Evolutionary conservation across 2,888 invertebrate genomes (phyloP).

Genomic region (Gymnosoma rotundatum): DNA sequence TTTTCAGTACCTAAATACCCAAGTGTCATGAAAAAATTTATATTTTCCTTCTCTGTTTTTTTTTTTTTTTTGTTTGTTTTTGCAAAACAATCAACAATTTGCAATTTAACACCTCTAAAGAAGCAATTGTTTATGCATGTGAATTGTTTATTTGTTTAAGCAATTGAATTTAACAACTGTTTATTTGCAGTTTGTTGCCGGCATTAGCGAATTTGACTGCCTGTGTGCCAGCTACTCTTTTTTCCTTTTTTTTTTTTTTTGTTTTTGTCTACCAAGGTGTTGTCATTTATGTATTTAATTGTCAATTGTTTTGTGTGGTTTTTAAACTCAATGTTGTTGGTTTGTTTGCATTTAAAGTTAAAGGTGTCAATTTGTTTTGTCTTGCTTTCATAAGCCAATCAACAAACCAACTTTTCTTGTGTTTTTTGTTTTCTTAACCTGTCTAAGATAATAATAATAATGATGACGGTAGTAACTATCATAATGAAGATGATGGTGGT

Average conservation of each 20-base stretch:
- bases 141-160: slow-evolving; percentile 46
- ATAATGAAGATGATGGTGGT: neutral
- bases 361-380: slow-evolving; percentile 68
- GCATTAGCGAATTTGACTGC: neutral
- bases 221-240: neutral
- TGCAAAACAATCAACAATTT: slow-evolving; percentile 41
- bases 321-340: slow-evolving; percentile 37
- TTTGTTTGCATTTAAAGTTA: slow-evolving; percentile 56
- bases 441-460: slow-evolving; percentile 27
- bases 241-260: neutral
- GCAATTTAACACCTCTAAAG: slow-evolving; percentile 50
- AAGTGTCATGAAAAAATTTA: slow-evolving; percentile 46
- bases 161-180: slow-evolving; percentile 59
- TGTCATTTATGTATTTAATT: slow-evolving; percentile 67
- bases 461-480: slow-evolving; percentile 1
- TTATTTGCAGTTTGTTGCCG: slow-evolving; percentile 35
- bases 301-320: slow-evolving; percentile 59
- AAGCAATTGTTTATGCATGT: slow-evolving; percentile 28
- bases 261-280: slow-evolving; percentile 27
- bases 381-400: slow-evolving; percentile 24
- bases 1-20: slow-evolving; percentile 20
- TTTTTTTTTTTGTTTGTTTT: neutral
- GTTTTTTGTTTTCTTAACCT: slow-evolving; percentile 3
- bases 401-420: slow-evolving; percentile 20
- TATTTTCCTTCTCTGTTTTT: too few relatives aligned